A percentile compares a stretch with the other conserved stretches of the same genome.
Evolutionary conservation across 2,113 vertebrate species (phyloP).

Genomic region (Eudyptes chrysolophus): DNA sequence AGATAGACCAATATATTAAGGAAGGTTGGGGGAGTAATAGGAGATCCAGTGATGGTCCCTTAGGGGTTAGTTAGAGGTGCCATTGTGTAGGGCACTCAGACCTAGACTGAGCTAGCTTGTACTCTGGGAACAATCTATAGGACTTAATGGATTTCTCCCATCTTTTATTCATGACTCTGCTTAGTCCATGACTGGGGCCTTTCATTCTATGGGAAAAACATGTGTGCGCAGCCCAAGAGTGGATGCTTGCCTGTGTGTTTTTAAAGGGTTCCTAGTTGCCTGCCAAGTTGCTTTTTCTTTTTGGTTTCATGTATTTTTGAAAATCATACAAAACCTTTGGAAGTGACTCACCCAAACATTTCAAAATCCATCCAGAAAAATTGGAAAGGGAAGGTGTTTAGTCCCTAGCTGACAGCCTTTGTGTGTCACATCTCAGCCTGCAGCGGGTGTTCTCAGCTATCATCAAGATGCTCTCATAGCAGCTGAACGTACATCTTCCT

Average conservation of each 20-base stretch:
- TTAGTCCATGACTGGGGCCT: not conserved
- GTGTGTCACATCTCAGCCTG: not conserved
- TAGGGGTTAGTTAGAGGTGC: not conserved
- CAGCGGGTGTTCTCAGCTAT: not conserved
- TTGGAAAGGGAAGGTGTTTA: not conserved
- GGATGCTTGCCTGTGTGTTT: not conserved
- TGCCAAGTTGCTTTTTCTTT: not conserved
- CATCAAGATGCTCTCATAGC: not conserved
- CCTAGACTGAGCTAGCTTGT: not conserved
- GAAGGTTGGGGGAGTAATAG: not conserved
- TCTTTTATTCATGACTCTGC: slow-evolving; percentile 33
- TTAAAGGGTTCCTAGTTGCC: not conserved
- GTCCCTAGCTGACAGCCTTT: not conserved
- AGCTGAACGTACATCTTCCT: not conserved
- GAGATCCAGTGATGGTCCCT: not conserved
- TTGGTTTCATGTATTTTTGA: not conserved
- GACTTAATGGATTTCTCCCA: slow-evolving; percentile 6
- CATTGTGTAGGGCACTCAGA: not conserved
- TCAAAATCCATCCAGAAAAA: not conserved
- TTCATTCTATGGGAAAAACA: not conserved
- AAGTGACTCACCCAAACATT: not conserved
- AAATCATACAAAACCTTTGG: not conserved
- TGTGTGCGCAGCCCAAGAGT: not conserved
- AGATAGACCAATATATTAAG: not conserved
- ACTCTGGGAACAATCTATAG: not conserved